Conservation (phyloP, 2,113 vertebrate genomes). For the Gallinago media region DNA sequence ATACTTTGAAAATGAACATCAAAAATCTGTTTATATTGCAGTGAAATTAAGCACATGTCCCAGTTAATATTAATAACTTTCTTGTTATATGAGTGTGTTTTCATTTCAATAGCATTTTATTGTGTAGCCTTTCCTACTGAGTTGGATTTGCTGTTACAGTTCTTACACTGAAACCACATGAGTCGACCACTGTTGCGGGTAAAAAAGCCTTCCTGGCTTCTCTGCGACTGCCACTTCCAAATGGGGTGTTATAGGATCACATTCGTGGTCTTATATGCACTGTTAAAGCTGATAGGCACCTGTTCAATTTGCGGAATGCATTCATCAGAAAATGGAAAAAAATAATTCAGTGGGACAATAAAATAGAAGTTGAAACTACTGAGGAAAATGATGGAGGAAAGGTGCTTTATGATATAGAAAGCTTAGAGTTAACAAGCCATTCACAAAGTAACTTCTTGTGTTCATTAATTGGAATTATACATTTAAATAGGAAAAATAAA, state of each 20-base stretch:
- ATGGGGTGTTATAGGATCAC: neutral
- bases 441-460: neutral
- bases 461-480: neutral
- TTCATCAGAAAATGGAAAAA: neutral
- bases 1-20: constrained; percentile 62
- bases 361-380: neutral
- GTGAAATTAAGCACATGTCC: constrained; percentile 51
- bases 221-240: neutral
- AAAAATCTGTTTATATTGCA: constrained; percentile 53
- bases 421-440: neutral
- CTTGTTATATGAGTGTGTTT: neutral
- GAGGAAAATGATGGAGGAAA: neutral
- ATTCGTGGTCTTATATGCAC: neutral
- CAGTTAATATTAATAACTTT: constrained; percentile 58
- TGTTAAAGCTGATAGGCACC: neutral
- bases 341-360: neutral
- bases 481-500: neutral
- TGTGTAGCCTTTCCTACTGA: neutral
- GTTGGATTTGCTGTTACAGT: neutral
- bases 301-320: neutral
- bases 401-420: neutral
- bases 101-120: constrained; percentile 14
- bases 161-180: neutral
- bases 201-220: neutral
- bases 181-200: neutral